phyloP scores from a whole-genome alignment of 2,888 invertebrate genomes.

The Ophraella communa region DNA sequence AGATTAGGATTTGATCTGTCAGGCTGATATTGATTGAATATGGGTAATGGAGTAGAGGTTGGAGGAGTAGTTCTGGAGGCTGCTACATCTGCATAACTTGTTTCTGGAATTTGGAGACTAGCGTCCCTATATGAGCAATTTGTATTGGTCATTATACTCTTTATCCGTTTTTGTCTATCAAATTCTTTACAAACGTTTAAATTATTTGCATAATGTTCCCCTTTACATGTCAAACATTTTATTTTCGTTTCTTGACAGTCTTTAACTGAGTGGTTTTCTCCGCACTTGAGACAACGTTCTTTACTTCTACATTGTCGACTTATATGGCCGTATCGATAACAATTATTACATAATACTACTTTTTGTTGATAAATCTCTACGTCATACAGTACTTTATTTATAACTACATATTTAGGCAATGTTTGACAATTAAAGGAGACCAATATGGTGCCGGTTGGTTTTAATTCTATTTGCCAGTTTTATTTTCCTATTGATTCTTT shows the following conservation, averaged over 20 bases:
- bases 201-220: no score
- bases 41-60: no score
- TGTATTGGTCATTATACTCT: background rate
- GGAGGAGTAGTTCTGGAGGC: no score
- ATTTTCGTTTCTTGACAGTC: background rate
- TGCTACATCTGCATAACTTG: background rate
- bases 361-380: background rate
- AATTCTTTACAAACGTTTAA: no score
- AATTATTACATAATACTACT: background rate
- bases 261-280: no score
- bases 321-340: background rate
- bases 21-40: no score
- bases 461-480: background rate
- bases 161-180: background rate
- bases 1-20: background rate
- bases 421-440: background rate
- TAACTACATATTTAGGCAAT: background rate
- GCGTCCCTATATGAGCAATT: background rate
- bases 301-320: background rate
- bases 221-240: no score
- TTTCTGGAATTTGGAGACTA: background rate
- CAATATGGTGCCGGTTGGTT: slow-evolving; percentile 2
- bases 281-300: no score
- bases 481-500: slow-evolving; percentile 2
- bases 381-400: no score